These are phyloP conservation scores for Sitobion miscanthi DNA, from an alignment of 1,140 invertebrate species.

Conservation along the genomic window DNA sequence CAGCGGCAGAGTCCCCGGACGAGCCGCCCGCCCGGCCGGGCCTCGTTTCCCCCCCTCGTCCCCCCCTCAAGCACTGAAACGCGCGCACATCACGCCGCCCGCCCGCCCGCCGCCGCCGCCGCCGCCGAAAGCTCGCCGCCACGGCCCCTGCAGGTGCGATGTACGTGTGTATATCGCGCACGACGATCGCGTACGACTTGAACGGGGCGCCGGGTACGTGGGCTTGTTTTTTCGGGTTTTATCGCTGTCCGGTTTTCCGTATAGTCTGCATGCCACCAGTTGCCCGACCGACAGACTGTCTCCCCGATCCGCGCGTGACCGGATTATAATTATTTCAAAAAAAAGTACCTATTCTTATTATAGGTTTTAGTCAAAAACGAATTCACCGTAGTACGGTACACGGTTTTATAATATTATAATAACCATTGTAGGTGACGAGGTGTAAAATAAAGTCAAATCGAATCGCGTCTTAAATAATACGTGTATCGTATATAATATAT, in stretches of 20 bases:
- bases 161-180: background rate
- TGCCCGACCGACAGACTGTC: too few species aligned
- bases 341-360: too few species aligned
- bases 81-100: background rate
- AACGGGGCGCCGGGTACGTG: background rate
- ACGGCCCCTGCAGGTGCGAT: background rate
- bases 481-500: background rate
- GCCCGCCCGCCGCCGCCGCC: background rate
- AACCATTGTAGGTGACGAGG: too few species aligned
- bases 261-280: background rate
- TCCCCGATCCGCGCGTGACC: too few species aligned
- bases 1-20: constrained; percentile 13
- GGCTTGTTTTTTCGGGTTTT: background rate
- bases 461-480: background rate
- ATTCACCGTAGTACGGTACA: too few species aligned
- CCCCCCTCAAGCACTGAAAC: background rate
- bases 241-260: background rate
- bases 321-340: too few species aligned
- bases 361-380: too few species aligned
- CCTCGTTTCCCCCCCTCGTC: background rate
- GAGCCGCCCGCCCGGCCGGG: constrained; percentile 24
- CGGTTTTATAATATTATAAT: too few species aligned
- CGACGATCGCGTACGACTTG: too few species aligned
- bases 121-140: background rate
- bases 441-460: background rate